Percentiles rank a stretch among this genome's conserved stretches.
These are phyloP conservation scores for Ennomos fuscantarius DNA, from an alignment of 2,888 invertebrate species.

Conservation along the genomic window DNA sequence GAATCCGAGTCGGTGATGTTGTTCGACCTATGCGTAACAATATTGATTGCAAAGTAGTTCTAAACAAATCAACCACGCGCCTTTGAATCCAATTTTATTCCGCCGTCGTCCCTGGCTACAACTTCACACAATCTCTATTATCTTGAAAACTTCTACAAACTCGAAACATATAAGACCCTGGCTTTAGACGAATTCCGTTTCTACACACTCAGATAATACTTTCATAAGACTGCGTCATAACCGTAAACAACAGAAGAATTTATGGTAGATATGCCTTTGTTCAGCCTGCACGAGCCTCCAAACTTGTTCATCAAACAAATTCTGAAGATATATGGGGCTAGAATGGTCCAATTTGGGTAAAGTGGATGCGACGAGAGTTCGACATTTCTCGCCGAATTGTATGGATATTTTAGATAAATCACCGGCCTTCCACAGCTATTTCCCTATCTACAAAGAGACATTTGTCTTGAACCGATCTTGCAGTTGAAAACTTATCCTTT, in stretches of 20 bases:
- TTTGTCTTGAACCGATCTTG: slow-evolving; percentile 74
- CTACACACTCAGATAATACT: slow-evolving; percentile 64
- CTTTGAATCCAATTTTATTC: slow-evolving; percentile 25
- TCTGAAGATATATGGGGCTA: slow-evolving; percentile 76
- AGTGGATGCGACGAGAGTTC: slow-evolving; percentile 78
- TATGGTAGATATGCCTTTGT: slow-evolving; percentile 74
- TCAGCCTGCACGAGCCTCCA: slow-evolving; percentile 61
- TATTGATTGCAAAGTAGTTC: slow-evolving; percentile 13
- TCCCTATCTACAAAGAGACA: slow-evolving; percentile 75
- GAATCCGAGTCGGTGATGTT: too few relatives aligned
- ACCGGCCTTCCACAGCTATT: slow-evolving; percentile 72
- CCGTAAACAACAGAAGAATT: slow-evolving; percentile 73
- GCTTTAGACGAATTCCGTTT: slow-evolving; percentile 56
- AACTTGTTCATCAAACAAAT: slow-evolving; percentile 79
- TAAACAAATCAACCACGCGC: slow-evolving; percentile 22
- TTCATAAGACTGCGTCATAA: slow-evolving; percentile 69
- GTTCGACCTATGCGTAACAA: slow-evolving; percentile 3
- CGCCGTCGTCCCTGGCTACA: slow-evolving; percentile 5
- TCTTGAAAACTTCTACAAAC: slow-evolving; percentile 54
- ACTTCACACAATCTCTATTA: slow-evolving; percentile 57
- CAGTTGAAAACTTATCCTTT: slow-evolving; percentile 64
- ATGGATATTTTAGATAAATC: slow-evolving; percentile 83
- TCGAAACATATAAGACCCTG: slow-evolving; percentile 56
- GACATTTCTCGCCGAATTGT: slow-evolving; percentile 77
- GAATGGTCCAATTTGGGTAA: slow-evolving; percentile 81